Conservation (phyloP, 1,140 invertebrate genomes). For the Ptiloglossa arizonensis region DNA sequence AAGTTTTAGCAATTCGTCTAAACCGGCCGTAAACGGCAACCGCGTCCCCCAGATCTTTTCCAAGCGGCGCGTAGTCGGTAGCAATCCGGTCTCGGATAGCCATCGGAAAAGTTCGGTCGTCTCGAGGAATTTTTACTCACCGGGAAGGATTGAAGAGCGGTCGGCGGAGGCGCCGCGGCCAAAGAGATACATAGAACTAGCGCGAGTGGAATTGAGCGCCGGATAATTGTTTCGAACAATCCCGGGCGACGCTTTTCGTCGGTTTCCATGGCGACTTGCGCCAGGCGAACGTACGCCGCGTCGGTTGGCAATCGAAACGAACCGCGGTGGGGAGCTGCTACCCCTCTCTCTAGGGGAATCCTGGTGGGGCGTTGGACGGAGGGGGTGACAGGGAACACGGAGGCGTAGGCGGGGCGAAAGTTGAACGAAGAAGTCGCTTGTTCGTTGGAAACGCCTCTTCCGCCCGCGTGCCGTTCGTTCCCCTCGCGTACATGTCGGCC, state of each 20-base stretch:
- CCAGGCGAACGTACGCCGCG: slow-evolving; percentile 53
- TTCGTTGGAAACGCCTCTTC: slow-evolving; percentile 60
- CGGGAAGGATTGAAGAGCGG: slow-evolving; percentile 74
- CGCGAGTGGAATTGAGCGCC: slow-evolving; percentile 79
- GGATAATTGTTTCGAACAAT: slow-evolving; percentile 83
- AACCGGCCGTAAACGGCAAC: background rate
- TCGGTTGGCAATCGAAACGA: slow-evolving; percentile 61
- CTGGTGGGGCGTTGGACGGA: slow-evolving; percentile 23
- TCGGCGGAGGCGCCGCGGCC: slow-evolving; percentile 32
- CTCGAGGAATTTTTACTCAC: slow-evolving; percentile 75
- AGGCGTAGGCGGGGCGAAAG: slow-evolving; percentile 70
- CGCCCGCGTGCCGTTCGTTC: slow-evolving; percentile 45
- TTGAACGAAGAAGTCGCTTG: slow-evolving; percentile 67
- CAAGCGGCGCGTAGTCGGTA: slow-evolving; percentile 4
- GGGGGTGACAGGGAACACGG: slow-evolving; percentile 33
- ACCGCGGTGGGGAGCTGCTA: slow-evolving; percentile 43
- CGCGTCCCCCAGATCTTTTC: background rate
- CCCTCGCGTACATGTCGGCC: slow-evolving; percentile 34
- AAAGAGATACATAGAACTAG: slow-evolving; percentile 42
- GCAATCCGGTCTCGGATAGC: slow-evolving; percentile 35
- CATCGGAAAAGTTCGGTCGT: background rate
- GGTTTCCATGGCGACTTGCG: slow-evolving; percentile 76
- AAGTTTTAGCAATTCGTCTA: too few relatives aligned
- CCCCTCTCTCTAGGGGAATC: slow-evolving; percentile 48
- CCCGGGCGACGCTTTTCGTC: slow-evolving; percentile 72